Base-by-base conservation (phyloP, 2,113 vertebrate genomes). In the Rhinichthys klamathensis region DNA sequence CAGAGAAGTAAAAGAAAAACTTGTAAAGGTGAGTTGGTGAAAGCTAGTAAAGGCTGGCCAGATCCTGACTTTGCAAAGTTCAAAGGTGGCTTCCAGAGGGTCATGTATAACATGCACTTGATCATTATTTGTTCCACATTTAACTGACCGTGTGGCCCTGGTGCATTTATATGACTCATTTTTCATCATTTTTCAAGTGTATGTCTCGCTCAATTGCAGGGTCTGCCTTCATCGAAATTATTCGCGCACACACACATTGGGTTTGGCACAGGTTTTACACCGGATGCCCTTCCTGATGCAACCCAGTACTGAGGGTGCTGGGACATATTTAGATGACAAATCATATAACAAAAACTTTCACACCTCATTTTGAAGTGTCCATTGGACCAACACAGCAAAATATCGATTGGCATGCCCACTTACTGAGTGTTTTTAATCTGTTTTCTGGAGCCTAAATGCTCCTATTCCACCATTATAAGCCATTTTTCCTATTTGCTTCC, bases 31-130 rank as follows among this genome's bases (percentile, higher is more conserved):
- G 32, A 78, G 27, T 23, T 6, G 3, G 13, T 27, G 65, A 30
- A 41, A 87, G 84, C 90, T 30, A 79, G 85, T 15, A 23, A 13
- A 61, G 51, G 83, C 90, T 63, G 41, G 83, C 13, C 51, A 16
- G 56, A 63, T 67, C 80, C 85, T 78, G 87, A 78, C 41, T 51
- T 23, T 5, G 13, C 75, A 75, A 72, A 81, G 27, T 9, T 54
- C 35, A 27, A 69, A 61, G 44, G 23, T 10, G 27, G 69, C 60
- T 18, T 8, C 3, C 7, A 46, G 4, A 63, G 35, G 5, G 18
- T 83, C 51, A 74, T n/a, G 10, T 27, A 78, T 35, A 41, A 30
- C 2, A 69, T 35, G 6, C 30, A 69, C 18, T 38, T 41, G 32
- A 35, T 67, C 18, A 35, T 69, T 69, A 69, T 35, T 21, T 35